Base-by-base conservation (phyloP, 2,888 invertebrate genomes). In the Onchidella celtica region DNA sequence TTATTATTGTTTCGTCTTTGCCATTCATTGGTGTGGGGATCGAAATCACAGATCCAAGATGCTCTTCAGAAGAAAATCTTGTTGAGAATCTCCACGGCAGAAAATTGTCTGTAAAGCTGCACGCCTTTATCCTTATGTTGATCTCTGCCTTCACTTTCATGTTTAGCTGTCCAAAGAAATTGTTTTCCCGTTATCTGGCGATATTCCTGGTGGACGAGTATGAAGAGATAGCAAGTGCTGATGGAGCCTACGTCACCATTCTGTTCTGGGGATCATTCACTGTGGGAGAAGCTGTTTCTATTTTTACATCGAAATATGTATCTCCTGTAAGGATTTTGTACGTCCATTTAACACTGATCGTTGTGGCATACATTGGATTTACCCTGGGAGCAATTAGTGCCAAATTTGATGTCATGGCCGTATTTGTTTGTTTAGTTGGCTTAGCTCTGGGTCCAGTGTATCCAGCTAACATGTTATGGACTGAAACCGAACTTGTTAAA, bases 231-330 rank as follows among this genome's bases (percentile, higher is more conserved):
- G 83, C 88, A 3, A 91, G 91, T 65, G 78, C 88, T 0, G 85
- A 86, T 9, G 93, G 91, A 3, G 89, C 92, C 1, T 87, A 89
- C 55, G 81, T 93, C 1, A 90, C 92, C 0, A 91, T 93, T 3
- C 87, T 92, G 0, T 93, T 92, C 84, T 94, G 94, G 94, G 93
- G 92, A 0, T 87, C 91, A 2, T 93, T 93, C 87, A 92, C 93
- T 0, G 85, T 89, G 2, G 91, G 89, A 3, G 88, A 94, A 11
- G 90, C 92, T 72, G 82, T 90, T 3, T 90, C 92, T 40, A 92
- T n/a, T n/a, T n/a, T n/a, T n/a, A n/a, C n/a, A n/a, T n/a, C n/a
- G n/a, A n/a, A n/a, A n/a, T n/a, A n/a, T n/a, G n/a, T n/a, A n/a
- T n/a, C n/a, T n/a, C n/a, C n/a, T n/a, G n/a, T n/a, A n/a, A n/a